Conservation (phyloP, 2,888 invertebrate genomes). For the Sylvicola fuscatus region DNA sequence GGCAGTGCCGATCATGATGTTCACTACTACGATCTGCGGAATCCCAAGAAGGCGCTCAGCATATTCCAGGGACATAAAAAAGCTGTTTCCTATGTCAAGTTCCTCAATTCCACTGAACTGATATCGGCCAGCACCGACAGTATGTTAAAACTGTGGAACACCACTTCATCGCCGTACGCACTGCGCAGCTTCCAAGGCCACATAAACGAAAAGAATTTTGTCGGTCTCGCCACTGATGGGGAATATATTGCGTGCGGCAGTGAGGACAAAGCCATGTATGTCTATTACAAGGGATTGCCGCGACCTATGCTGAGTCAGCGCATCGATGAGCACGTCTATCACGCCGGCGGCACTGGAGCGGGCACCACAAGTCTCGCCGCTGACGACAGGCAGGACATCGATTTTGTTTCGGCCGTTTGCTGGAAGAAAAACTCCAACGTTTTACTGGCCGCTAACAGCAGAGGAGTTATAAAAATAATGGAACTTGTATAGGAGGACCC, state of each 20-base stretch:
- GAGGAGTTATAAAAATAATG: slow-evolving; percentile 78
- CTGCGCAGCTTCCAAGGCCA: slow-evolving; percentile 77
- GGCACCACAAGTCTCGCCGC: slow-evolving; percentile 2
- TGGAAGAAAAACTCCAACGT: slow-evolving; percentile 75
- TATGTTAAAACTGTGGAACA: slow-evolving; percentile 78
- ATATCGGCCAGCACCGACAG: slow-evolving; percentile 87
- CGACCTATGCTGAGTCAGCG: slow-evolving; percentile 71
- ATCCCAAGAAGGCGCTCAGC: slow-evolving; percentile 58
- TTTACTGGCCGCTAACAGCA: slow-evolving; percentile 82
- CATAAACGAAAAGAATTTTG: slow-evolving; percentile 90
- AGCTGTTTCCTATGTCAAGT: slow-evolving; percentile 88
- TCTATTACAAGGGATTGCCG: slow-evolving; percentile 78
- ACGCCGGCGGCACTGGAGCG: slow-evolving; percentile 24
- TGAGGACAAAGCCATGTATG: slow-evolving; percentile 80
- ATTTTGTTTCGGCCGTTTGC: slow-evolving; percentile 90
- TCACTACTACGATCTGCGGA: slow-evolving; percentile 83
- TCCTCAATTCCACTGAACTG: slow-evolving; percentile 62
- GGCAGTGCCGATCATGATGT: slow-evolving; percentile 96
- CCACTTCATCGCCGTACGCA: slow-evolving; percentile 51
- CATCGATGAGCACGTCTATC: slow-evolving; percentile 37
- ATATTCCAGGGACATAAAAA: slow-evolving; percentile 80
- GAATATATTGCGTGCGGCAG: slow-evolving; percentile 89
- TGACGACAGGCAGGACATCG: slow-evolving; percentile 53
- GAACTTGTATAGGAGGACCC: slow-evolving; percentile 22
- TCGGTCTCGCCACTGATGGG: slow-evolving; percentile 79